Percentiles rank a stretch among this genome's conserved stretches.
Conservation (phyloP, 2,888 invertebrate genomes). For the Synergus laeviventris region DNA sequence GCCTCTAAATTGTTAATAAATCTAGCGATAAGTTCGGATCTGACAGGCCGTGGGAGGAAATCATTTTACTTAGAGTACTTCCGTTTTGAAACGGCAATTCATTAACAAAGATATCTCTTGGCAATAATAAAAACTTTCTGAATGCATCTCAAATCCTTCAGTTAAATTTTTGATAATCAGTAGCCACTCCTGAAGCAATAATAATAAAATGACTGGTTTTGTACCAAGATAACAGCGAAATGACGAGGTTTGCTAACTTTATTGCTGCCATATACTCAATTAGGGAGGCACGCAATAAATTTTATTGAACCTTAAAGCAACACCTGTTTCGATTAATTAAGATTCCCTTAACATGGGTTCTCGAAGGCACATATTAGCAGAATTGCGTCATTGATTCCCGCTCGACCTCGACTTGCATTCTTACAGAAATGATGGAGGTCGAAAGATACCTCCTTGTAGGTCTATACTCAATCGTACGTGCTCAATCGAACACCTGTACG, state of each 20-base stretch:
- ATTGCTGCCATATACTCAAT: constrained; percentile 36
- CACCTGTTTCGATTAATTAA: constrained; percentile 28
- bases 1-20: constrained; percentile 15
- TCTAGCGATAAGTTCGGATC: not conserved
- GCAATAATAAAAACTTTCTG: not conserved
- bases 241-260: constrained; percentile 25
- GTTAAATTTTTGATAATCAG: constrained; percentile 6
- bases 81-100: not conserved
- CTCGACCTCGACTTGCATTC: constrained; percentile 38
- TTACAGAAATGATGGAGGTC: constrained; percentile 33
- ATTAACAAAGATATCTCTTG: not conserved
- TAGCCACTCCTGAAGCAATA: constrained; percentile 11
- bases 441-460: constrained; percentile 31
- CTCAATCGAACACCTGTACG: constrained; percentile 39
- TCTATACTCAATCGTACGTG: constrained; percentile 35
- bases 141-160: not conserved
- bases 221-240: constrained; percentile 22
- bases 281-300: constrained; percentile 9
- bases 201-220: constrained; percentile 24
- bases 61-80: not conserved
- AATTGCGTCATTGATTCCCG: constrained; percentile 34
- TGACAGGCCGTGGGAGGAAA: constrained; percentile 1
- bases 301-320: constrained; percentile 20
- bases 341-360: constrained; percentile 29
- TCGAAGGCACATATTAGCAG: constrained; percentile 4